A percentile compares a stretch with the other conserved stretches of the same genome.
These are phyloP conservation scores for Rachycentron canadum DNA, from an alignment of 2,797 vertebrate species.

Conservation along the genomic window DNA sequence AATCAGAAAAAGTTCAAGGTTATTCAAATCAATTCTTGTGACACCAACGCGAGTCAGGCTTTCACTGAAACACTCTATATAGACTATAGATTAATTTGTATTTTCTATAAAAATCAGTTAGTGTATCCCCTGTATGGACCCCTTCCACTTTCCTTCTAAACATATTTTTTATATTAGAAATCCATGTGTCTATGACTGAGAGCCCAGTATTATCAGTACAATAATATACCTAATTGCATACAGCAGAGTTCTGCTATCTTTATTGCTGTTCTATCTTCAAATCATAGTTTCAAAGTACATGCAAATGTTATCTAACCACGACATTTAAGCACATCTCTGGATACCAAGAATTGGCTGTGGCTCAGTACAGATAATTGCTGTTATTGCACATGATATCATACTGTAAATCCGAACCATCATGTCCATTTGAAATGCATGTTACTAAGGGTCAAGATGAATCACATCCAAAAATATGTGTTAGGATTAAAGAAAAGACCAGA, in stretches of 20 bases:
- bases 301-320: constrained; percentile 48
- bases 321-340: constrained; percentile 52
- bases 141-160: background rate
- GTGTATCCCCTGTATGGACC: constrained; percentile 1
- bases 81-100: constrained; percentile 18
- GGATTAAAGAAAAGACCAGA: background rate
- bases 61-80: constrained; percentile 19
- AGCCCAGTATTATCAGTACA: constrained; percentile 45
- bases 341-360: constrained; percentile 39
- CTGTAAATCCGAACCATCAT: background rate
- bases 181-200: constrained; percentile 17
- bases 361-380: constrained; percentile 41
- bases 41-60: background rate
- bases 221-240: constrained; percentile 51
- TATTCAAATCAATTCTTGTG: constrained; percentile 4
- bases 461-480: background rate
- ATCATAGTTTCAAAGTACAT: constrained; percentile 80
- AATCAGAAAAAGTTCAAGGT: background rate
- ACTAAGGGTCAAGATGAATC: background rate
- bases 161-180: constrained; percentile 49
- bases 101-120: constrained; percentile 29
- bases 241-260: constrained; percentile 72
- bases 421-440: background rate
- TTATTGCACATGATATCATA: constrained; percentile 28
- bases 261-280: constrained; percentile 69